A percentile compares a stretch with the other conserved stretches of the same genome.
Conservation (phyloP, 2,888 invertebrate species). For the Limnephilus lunatus region DNA sequence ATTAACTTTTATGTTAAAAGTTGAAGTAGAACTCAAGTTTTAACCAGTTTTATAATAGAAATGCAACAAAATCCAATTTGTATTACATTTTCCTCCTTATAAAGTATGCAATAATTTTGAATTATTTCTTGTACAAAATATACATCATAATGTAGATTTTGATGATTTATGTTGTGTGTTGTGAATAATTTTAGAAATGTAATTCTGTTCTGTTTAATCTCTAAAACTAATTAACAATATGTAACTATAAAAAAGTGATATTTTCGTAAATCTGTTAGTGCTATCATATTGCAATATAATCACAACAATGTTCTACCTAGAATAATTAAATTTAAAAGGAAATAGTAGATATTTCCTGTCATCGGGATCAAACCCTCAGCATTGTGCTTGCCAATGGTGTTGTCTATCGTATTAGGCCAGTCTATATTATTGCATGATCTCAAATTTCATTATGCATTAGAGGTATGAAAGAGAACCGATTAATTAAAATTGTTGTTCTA, state of each 20-base stretch:
- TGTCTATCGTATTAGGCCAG: neutral
- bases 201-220: neutral
- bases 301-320: neutral
- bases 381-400: neutral
- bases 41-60: neutral
- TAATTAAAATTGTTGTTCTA: slow-evolving; percentile 4
- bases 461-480: neutral
- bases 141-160: neutral
- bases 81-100: neutral
- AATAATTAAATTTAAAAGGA: neutral
- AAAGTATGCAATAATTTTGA: neutral
- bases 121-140: neutral
- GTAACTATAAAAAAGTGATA: neutral
- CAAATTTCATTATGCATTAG: neutral
- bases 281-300: neutral
- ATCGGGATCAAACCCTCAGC: neutral
- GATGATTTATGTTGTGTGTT: neutral
- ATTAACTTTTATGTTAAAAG: neutral
- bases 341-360: neutral
- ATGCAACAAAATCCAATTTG: neutral
- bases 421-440: neutral
- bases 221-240: neutral
- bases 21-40: neutral
- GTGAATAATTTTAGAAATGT: neutral
- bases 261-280: neutral